Base-by-base conservation (phyloP, 2,113 vertebrate species). In the Hemibagrus wyckioides region DNA sequence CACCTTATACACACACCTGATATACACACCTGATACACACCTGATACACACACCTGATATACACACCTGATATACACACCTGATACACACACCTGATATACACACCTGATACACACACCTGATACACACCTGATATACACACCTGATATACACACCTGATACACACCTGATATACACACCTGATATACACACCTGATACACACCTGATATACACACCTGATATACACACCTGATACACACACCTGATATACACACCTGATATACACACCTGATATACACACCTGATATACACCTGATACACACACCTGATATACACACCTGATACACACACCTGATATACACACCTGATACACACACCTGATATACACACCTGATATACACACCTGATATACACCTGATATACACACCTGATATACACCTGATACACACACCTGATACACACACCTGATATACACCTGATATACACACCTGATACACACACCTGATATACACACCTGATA, bases 141-240 rank as follows among this genome's bases (percentile, higher is more conserved):
- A 3, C 6, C n/a, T n/a, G n/a, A n/a, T 3, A 44, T 44, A 33
- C 19, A 30, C 73, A 80, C 85, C 33, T 33, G n/a, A 54, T 23
- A 76, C 69, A 85, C 75, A 77, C 71, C 23, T 28, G 4, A 77
- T n/a, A 52, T n/a, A 52, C 25, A 77, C 21, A 73, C 69, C 33
- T 21, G 30, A 25, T 44, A 73, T 2, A 50, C 75, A 50, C 25
- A 25, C 7, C 13, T n/a, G n/a, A 77, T 6, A 44, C 41, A 19
- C 19, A 71, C 33, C 33, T 21, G 28, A 33, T 15, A 44, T 6
- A 44, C 41, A 44, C 41, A 3, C 6, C 41, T n/a, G n/a, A n/a
- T n/a, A 44, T 6, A 44, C 41, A 44, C 41, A 44, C 41, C 41
- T 44, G 94, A 95, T 95, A 92, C 4, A 80, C 59, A 36, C 9